Evolutionary conservation across 2,113 vertebrate genomes (phyloP), one percentile per base, ranked within the genome.

Genomic region (Neotoma lepida): DNA sequence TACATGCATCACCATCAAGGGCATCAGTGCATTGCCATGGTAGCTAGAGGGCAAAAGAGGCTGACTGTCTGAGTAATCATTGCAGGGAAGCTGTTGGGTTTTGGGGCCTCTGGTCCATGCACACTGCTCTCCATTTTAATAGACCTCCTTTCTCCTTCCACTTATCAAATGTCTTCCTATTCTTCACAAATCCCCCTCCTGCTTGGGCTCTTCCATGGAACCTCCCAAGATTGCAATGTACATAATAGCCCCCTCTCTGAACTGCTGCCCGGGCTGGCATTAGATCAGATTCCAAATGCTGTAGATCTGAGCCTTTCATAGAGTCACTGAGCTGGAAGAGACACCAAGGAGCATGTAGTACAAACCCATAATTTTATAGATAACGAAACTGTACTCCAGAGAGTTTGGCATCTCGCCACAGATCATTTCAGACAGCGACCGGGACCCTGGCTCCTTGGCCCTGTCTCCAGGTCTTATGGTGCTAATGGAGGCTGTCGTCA

Each of bases 241-340:
- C 18, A 14, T 76, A 89, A 95, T 20, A 74, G 58, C 64, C 18
- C 68, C 85, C 94, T 94, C 80, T 97, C 87, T 97, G 95, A 97
- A 96, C 93, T 96, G 82, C 61, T 94, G 93, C 94, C 94, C 90
- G 94, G 78, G 58, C 89, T 96, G 96, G 93, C 94, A 89, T 87
- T 84, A 73, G 86, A 95, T 95, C 91, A 93, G 87, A 90, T 78
- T 96, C 94, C 92, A 86, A 94, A 71, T 91, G 80, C 88, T 93
- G 64, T 85, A 88, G 93, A 94, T 93, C 84, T n/a, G 85, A 93
- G 71, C 54, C 81, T 95, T 93, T 95, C 93, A 89, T 77, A 94
- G 93, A 90, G 63, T 30, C 91, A 49, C 49, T 87, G 89, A 91
- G 35, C 58, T 94, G 93, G 74, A 94, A 94, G 82, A 89, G 51